A percentile compares a stretch with the other conserved stretches of the same genome.
Conservation (phyloP, 2,797 vertebrate species). For the Coregonus sp. region DNA sequence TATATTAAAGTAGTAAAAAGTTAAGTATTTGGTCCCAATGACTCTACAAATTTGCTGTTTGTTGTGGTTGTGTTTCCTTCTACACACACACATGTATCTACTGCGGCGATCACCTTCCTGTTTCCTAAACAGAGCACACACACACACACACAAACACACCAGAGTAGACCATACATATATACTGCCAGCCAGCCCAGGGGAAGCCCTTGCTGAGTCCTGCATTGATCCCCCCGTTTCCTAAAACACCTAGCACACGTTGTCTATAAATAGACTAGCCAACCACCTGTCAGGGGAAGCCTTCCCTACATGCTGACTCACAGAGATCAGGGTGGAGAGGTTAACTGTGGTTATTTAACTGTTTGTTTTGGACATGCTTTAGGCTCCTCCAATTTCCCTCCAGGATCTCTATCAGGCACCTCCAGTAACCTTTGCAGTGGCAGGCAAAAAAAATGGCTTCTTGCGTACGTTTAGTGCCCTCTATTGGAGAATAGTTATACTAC, state of each 20-base stretch:
- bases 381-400: background rate
- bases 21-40: too few relatives aligned
- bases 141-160: background rate
- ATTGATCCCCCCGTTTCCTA: background rate
- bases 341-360: background rate
- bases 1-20: too few relatives aligned
- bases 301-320: background rate
- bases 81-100: background rate
- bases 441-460: too few relatives aligned
- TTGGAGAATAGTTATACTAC: background rate
- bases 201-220: background rate
- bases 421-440: background rate
- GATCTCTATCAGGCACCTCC: too few relatives aligned
- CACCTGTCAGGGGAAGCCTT: background rate
- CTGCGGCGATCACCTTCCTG: background rate
- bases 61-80: too few relatives aligned
- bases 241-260: background rate
- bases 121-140: background rate
- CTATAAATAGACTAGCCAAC: background rate
- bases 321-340: too few relatives aligned
- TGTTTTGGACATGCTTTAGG: background rate
- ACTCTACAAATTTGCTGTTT: too few relatives aligned
- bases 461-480: background rate
- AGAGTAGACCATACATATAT: background rate
- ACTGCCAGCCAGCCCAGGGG: background rate